phyloP scores from a whole-genome alignment of 2,113 vertebrate genomes.

The Bubo blakistoni region DNA sequence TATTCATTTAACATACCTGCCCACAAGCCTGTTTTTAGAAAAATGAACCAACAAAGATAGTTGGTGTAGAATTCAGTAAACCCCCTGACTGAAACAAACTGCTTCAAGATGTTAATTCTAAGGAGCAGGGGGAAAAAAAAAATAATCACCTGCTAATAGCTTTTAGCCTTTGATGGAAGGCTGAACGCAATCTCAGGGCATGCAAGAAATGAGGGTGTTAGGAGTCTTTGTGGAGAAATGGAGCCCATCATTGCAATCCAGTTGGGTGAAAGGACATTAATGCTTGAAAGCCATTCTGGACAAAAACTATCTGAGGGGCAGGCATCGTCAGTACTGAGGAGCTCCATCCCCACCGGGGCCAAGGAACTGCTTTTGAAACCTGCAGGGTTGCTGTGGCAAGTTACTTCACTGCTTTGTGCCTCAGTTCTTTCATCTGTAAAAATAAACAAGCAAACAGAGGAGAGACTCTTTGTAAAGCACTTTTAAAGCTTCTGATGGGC shows the following conservation, averaged over 20 bases:
- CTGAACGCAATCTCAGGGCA: neutral
- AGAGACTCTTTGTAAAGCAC: neutral
- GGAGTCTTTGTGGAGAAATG: slow-evolving; percentile 12
- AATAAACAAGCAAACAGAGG: neutral
- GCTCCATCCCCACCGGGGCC: neutral
- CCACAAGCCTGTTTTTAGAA: neutral
- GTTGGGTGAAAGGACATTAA: neutral
- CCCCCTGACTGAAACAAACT: neutral
- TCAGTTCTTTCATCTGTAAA: neutral
- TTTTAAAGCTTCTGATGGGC: neutral
- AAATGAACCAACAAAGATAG: slow-evolving; percentile 19
- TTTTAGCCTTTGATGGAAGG: neutral
- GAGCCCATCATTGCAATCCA: neutral
- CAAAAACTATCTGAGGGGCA: neutral
- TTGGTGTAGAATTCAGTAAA: neutral
- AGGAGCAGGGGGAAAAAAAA: neutral
- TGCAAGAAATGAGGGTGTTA: slow-evolving; percentile 6
- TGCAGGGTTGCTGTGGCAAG: neutral
- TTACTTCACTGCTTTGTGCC: neutral
- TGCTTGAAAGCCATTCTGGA: neutral
- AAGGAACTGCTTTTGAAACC: neutral
- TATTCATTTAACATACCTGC: neutral
- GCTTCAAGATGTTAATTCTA: neutral
- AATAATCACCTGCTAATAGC: neutral
- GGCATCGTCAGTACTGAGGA: neutral